Conservation (phyloP, 2,888 invertebrate genomes). For the Drosophila borealis region DNA sequence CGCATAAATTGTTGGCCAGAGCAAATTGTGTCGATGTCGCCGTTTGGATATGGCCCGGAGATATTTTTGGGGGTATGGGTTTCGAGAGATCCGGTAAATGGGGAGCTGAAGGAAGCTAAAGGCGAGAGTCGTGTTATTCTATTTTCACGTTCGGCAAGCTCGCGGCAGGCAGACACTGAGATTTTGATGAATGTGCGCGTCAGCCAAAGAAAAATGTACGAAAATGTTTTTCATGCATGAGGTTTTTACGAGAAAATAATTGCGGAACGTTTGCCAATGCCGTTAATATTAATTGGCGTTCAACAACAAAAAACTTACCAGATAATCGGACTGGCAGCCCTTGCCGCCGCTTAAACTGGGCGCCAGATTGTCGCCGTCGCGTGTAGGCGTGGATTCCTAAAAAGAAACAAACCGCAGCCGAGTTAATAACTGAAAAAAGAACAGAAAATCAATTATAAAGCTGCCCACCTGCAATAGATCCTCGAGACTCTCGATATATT, state of each 20-base stretch:
- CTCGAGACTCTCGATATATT: conserved; percentile 97
- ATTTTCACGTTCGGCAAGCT: conserved; percentile 62
- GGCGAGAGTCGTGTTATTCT: conserved; percentile 56
- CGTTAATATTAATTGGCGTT: conserved; percentile 79
- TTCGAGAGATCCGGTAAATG: conserved; percentile 8
- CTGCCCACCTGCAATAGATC: conserved; percentile 89
- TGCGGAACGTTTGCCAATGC: conserved; percentile 69
- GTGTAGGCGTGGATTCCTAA: conserved; percentile 83
- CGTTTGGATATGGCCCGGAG: conserved; percentile 18
- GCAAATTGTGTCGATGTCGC: conserved; percentile 47
- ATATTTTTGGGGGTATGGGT: conserved; percentile 13
- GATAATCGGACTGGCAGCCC: conserved; percentile 83
- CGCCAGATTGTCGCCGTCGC: conserved; percentile 82
- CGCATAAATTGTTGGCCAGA: conserved; percentile 71
- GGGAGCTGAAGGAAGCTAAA: conserved; percentile 16
- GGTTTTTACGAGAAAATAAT: conserved; percentile 79
- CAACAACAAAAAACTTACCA: conserved; percentile 80
- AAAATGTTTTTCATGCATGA: conserved; percentile 79
- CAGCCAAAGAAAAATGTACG: conserved; percentile 75
- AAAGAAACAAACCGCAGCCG: conserved; percentile 10
- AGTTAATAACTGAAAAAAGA: background rate
- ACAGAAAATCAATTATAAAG: too few species aligned
- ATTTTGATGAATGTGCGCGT: conserved; percentile 82
- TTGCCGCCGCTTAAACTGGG: conserved; percentile 82
- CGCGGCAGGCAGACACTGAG: conserved; percentile 50